Base-by-base conservation (phyloP, 1,140 invertebrate genomes). In the Sogatella furcifera region DNA sequence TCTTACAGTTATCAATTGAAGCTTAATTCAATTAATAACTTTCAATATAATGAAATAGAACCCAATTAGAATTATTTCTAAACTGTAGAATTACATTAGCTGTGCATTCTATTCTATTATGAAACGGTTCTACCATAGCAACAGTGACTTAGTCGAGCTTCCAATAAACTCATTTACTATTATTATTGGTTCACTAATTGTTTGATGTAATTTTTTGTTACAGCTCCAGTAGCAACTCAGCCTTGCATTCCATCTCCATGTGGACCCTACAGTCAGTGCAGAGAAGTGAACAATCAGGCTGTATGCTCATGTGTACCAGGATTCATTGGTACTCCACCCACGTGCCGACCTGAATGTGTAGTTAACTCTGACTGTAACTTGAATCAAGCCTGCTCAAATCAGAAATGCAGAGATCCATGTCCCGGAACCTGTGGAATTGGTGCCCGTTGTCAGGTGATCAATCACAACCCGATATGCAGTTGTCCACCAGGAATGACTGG, bases 391-490 rank as follows among this genome's bases (percentile, higher is more conserved):
- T 89, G 86, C 69, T 81, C 84, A 31, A 81, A 80, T 64, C 78
- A 85, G 68, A 84, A 83, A 73, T 88, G 86, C 71, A 74, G 76
- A 52, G 81, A 88, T 73, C 85, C 85, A 56, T 88, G 86, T 69
- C 78, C 76, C 49, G 84, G 84, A 14, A 82, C 83, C 0, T 88
- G 85, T 65, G 85, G 85, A 53, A 72, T 81, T 54, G 75, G 76
- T 46, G 82, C 84, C 9, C 71, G 81, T 55, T 89, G 85, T 66
- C 77, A 72, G 65, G 83, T 87, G 15, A 76, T 82, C 19, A 86
- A 84, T 68, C 85, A 88, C 65, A 77, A 78, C 53, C 84, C 85
- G 2, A 79, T 79, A 59, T 88, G 84, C 70, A 81, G 78, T 10
- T 89, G 87, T 69, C 76, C 78, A 14, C 71, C 77, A 5, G 83